A percentile compares a stretch with the other conserved stretches of the same genome.
phyloP scores from a whole-genome alignment of 1,140 invertebrate species.

The Diachasma alloeum region DNA sequence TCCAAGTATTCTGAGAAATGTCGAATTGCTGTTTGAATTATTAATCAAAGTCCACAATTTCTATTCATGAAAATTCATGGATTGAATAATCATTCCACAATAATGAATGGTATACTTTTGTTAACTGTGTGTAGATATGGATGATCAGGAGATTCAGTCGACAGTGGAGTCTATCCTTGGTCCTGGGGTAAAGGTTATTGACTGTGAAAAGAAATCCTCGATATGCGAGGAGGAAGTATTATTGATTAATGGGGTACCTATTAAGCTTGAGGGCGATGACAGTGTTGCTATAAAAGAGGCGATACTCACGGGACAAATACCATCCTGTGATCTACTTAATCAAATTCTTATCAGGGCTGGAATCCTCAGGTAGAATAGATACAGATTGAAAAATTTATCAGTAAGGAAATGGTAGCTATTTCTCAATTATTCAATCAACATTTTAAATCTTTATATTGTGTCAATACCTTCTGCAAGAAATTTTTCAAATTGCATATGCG shows the following conservation, averaged over 20 bases:
- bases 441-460: too few species aligned
- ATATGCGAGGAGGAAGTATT: constrained; percentile 79
- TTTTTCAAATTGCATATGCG: too few species aligned
- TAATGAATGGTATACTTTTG: neutral
- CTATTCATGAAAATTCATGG: neutral
- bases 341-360: constrained; percentile 75
- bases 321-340: constrained; percentile 77
- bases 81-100: neutral
- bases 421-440: too few species aligned
- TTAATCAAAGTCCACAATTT: neutral
- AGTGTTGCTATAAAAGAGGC: constrained; percentile 76
- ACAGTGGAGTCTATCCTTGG: constrained; percentile 81
- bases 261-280: constrained; percentile 75
- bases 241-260: constrained; percentile 78
- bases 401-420: neutral
- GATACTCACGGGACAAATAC: constrained; percentile 75
- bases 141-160: constrained; percentile 79
- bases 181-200: constrained; percentile 77
- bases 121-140: constrained; percentile 63
- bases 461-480: too few species aligned
- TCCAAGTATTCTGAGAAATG: neutral
- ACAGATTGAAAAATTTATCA: neutral
- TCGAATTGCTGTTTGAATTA: neutral
- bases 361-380: constrained; percentile 64
- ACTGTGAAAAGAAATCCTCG: constrained; percentile 78